Conservation (phyloP, 2,888 invertebrate genomes). For the Saturnia pavonia region DNA sequence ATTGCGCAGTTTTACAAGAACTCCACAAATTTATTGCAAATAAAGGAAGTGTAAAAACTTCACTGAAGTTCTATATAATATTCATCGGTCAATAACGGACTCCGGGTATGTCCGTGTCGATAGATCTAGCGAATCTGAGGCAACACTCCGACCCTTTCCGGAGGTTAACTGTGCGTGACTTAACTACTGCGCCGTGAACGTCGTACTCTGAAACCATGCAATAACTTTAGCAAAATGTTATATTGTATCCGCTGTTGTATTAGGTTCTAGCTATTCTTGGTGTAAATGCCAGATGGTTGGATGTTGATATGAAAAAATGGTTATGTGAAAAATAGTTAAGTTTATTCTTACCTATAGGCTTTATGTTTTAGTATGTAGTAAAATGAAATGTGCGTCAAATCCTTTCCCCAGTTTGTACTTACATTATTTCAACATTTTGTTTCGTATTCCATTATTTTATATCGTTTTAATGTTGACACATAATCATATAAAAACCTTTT, state of each 20-base stretch:
- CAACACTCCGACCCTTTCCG: conserved; percentile 38
- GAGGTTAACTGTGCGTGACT: conserved; percentile 46
- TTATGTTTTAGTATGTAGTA: neutral
- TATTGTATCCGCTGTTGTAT: neutral
- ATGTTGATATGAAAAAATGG: neutral
- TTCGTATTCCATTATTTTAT: neutral
- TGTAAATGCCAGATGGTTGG: neutral
- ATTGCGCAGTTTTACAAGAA: too few species aligned
- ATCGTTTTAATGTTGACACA: conserved; percentile 6
- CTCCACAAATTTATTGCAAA: neutral
- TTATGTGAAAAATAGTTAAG: too few species aligned
- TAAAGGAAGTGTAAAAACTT: too few species aligned
- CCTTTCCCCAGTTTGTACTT: neutral
- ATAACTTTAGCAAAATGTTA: conserved; percentile 12
- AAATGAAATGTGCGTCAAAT: neutral
- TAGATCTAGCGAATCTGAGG: conserved; percentile 36
- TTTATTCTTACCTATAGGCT: too few species aligned
- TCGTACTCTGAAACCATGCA: conserved; percentile 31
- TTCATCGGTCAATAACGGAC: conserved; percentile 34
- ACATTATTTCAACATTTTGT: neutral
- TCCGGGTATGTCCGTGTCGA: conserved; percentile 30
- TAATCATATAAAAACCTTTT: conserved; percentile 32
- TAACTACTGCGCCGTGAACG: conserved; percentile 34
- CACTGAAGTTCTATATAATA: conserved; percentile 24
- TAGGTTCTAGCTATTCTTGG: neutral